Conservation (phyloP, 2,888 invertebrate species). For the Zootermopsis nevadensis region DNA sequence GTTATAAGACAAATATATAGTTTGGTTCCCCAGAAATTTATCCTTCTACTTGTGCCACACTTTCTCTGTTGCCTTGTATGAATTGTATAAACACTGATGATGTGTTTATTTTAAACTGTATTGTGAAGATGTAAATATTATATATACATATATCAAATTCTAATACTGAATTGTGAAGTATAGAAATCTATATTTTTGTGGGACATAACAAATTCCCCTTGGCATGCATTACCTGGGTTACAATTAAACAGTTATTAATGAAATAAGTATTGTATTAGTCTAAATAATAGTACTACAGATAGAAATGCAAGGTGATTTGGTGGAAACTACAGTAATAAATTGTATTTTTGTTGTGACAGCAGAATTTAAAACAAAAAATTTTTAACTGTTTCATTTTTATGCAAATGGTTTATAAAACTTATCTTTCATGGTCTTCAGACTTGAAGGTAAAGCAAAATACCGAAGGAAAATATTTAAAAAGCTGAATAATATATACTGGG, state of each 20-base stretch:
- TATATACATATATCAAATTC: conserved; percentile 38
- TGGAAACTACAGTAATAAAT: conserved; percentile 34
- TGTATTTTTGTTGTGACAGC: conserved; percentile 31
- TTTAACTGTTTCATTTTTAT: not conserved
- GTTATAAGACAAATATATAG: conserved; percentile 26
- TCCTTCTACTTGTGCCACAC: conserved; percentile 41
- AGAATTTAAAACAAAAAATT: conserved; percentile 6
- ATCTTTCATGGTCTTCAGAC: too few relatives aligned
- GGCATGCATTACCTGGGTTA: conserved; percentile 32
- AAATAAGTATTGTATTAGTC: conserved; percentile 33
- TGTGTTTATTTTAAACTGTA: conserved; percentile 40
- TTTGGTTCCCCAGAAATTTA: conserved; percentile 34
- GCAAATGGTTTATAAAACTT: not conserved
- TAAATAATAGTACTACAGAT: conserved; percentile 18
- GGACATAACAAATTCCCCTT: conserved; percentile 23
- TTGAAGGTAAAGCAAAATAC: too few relatives aligned
- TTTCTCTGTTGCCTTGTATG: conserved; percentile 38
- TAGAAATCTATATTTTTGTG: conserved; percentile 44
- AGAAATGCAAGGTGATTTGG: conserved; percentile 42
- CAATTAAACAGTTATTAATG: not conserved
- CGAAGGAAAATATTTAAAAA: too few relatives aligned
- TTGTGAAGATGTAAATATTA: conserved; percentile 35
- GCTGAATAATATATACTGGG: too few relatives aligned
- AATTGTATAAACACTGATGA: conserved; percentile 38
- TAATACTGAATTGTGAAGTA: conserved; percentile 36